Evolutionary conservation across 1,140 invertebrate species (phyloP).

Genomic region (Manduca sexta): DNA sequence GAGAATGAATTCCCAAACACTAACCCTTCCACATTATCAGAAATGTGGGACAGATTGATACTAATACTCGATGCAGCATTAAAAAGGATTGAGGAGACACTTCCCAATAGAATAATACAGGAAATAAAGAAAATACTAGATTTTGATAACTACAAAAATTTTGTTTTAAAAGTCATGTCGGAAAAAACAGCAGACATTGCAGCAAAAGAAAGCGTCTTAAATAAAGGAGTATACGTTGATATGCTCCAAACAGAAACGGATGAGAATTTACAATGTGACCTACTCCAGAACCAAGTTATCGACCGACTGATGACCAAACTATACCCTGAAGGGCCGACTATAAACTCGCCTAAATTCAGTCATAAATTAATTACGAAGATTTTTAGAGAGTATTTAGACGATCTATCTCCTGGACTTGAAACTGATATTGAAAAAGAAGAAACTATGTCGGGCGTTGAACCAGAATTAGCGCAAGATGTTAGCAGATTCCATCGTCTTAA

Average conservation of each 20-base stretch:
- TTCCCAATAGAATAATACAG: slow-evolving; percentile 40
- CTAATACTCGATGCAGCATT: slow-evolving; percentile 36
- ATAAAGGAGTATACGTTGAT: slow-evolving; percentile 1
- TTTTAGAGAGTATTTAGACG: slow-evolving; percentile 31
- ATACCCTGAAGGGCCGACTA: slow-evolving; percentile 16
- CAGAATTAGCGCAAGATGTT: slow-evolving; percentile 3
- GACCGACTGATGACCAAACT: slow-evolving; percentile 36
- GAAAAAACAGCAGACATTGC: not conserved
- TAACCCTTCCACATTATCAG: slow-evolving; percentile 21
- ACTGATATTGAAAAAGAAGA: slow-evolving; percentile 20
- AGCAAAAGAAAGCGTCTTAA: not conserved
- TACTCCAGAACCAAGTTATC: slow-evolving; percentile 25
- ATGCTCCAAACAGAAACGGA: slow-evolving; percentile 6
- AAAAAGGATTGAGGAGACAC: slow-evolving; percentile 37
- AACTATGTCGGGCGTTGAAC: slow-evolving; percentile 22
- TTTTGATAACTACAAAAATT: slow-evolving; percentile 19
- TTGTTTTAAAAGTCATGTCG: not conserved
- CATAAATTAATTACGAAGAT: slow-evolving; percentile 12
- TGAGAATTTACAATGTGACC: slow-evolving; percentile 34
- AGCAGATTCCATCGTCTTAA: slow-evolving; percentile 5
- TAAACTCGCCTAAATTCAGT: not conserved
- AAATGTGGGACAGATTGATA: slow-evolving; percentile 42
- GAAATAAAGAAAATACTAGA: slow-evolving; percentile 35
- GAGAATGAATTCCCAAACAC: slow-evolving; percentile 23
- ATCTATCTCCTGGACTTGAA: slow-evolving; percentile 21